Conservation (phyloP, 2,113 vertebrate genomes). For the Rhombomys opimus region DNA sequence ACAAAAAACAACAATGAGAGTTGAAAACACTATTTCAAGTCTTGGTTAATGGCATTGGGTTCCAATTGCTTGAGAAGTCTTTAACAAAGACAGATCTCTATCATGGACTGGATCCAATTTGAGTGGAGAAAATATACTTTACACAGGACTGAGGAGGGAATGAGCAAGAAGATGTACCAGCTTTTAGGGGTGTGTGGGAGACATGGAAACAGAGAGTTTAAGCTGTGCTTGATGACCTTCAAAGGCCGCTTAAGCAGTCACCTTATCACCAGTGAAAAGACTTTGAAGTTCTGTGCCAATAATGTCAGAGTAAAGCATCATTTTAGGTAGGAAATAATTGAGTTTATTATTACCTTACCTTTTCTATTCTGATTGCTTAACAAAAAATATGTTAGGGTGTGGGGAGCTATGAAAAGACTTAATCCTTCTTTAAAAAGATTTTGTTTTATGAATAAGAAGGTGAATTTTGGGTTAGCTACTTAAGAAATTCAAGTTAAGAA, state of each 20-base stretch:
- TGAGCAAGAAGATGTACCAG: not conserved
- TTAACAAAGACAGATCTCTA: not conserved
- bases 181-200: not conserved
- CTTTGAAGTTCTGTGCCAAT: not conserved
- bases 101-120: not conserved
- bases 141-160: not conserved
- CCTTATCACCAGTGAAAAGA: not conserved
- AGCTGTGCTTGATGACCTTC: not conserved
- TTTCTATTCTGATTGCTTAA: slow-evolving; percentile 49
- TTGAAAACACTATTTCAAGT: not conserved
- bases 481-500: slow-evolving; percentile 16
- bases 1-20: slow-evolving; percentile 1
- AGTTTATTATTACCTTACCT: slow-evolving; percentile 18
- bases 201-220: not conserved
- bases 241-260: not conserved
- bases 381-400: not conserved
- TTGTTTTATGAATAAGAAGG: not conserved
- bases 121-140: not conserved
- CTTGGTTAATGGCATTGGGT: not conserved
- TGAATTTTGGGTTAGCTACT: slow-evolving; percentile 12
- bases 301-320: slow-evolving; percentile 29
- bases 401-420: not conserved
- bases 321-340: slow-evolving; percentile 1
- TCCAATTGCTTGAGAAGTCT: slow-evolving; percentile 9
- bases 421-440: slow-evolving; percentile 15